Evolutionary conservation across 2,888 invertebrate species (phyloP).

Genomic region (Acleris holmiana): DNA sequence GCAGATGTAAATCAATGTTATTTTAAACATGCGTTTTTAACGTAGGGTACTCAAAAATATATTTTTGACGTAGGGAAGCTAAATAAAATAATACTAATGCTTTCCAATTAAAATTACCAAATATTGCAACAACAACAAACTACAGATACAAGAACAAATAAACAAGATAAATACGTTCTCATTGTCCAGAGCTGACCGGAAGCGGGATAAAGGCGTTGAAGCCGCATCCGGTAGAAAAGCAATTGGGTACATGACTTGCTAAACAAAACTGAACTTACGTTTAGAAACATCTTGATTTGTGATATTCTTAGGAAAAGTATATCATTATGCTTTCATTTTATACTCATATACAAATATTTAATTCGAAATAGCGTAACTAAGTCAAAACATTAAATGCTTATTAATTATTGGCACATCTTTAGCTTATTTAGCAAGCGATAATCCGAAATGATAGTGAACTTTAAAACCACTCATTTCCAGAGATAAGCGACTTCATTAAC

Average conservation of each 20-base stretch:
- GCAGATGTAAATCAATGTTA: no score
- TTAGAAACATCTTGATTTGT: conserved; percentile 22
- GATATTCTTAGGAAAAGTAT: no score
- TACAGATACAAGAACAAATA: conserved; percentile 22
- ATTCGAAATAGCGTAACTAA: no score
- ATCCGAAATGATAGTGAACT: background rate
- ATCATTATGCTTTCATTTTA: no score
- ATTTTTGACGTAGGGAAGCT: no score
- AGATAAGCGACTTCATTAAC: conserved; percentile 8
- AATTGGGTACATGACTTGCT: conserved; percentile 36
- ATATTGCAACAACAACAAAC: background rate
- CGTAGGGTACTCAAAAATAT: no score
- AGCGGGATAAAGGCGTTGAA: conserved; percentile 27
- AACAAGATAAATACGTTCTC: conserved; percentile 33
- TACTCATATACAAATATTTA: no score
- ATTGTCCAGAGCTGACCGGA: conserved; percentile 36
- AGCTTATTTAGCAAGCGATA: no score
- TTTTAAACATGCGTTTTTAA: no score
- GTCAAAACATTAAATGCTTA: no score
- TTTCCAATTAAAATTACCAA: background rate
- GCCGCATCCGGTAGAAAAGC: conserved; percentile 33
- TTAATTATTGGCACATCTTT: no score
- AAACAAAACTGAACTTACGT: background rate
- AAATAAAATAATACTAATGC: background rate
- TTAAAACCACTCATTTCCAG: background rate